Base-by-base conservation (phyloP, 2,888 invertebrate species). In the Chrysolina oricalcia region DNA sequence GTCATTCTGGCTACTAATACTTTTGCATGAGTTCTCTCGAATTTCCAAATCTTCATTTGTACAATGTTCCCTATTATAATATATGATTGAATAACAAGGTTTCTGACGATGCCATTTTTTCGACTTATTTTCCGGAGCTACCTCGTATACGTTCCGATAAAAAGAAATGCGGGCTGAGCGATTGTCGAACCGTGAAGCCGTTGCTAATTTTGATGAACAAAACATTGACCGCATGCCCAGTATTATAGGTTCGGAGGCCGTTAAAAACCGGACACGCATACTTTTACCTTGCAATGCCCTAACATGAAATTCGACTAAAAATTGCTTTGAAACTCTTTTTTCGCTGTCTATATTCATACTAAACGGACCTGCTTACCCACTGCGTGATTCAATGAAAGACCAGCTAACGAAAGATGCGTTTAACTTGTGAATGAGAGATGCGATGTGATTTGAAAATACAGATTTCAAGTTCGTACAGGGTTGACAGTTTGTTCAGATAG, bases 221-320 rank as follows among this genome's bases (percentile, higher is more conserved):
- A 82, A 82, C 81, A 82, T 80, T 80, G 81, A 81, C 81, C 78
- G 81, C 75, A 80, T 80, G 82, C 75, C 81, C 75, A 79, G 75
- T 79, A 81, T 81, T 80, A 78, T 81, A 80, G 80, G 80, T 80
- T 80, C 80, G 78, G 80, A 79, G 78, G 81, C 80, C 79, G 82
- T 83, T 82, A 82, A 82, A 84, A 84, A 84, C 83, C 83, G 83
- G 84, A 79, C 81, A 80, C 77, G 79, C 78, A 82, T 80, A 83
- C 82, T 81, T 82, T 81, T 83, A 81, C 79, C 80, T 80, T 83
- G 81, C 76, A 76, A 78, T 80, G 81, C 81, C 80, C 80, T 83
- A 82, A 83, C 81, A 78, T 79, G 78, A 79, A 80, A 81, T 78
- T 75, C 77, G 75, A 71, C 72, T 74, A 74, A 76, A 78, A 77